These are phyloP conservation scores for Acrocyrtus sp. DNA, from an alignment of 2,888 invertebrate genomes.

Conservation along the genomic window DNA sequence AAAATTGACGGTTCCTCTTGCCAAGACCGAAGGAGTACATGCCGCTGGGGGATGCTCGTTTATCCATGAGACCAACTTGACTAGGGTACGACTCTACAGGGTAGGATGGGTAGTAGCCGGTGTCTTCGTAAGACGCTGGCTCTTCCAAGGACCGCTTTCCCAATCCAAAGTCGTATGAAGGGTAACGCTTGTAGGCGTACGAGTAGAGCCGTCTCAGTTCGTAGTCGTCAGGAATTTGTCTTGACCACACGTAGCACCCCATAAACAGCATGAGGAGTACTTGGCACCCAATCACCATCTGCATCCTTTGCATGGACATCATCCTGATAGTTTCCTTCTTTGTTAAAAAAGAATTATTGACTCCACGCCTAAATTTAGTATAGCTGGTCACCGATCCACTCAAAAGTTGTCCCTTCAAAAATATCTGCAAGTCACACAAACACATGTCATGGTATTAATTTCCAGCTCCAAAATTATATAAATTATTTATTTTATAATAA, in stretches of 20 bases:
- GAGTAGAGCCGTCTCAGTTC: conserved; percentile 56
- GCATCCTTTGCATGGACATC: conserved; percentile 59
- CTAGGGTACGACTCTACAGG: conserved; percentile 48
- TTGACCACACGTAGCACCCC: conserved; percentile 59
- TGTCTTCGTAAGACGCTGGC: conserved; percentile 56
- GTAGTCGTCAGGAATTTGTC: conserved; percentile 58
- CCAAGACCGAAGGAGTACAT: conserved; percentile 61
- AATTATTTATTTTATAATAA: too few relatives aligned
- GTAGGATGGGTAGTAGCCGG: conserved; percentile 49
- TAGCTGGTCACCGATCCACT: too few relatives aligned
- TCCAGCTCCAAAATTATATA: too few relatives aligned
- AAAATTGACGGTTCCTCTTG: conserved; percentile 58
- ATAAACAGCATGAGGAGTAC: conserved; percentile 57
- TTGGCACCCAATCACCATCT: conserved; percentile 54
- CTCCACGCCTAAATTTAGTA: too few relatives aligned
- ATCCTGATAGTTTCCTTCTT: conserved; percentile 9
- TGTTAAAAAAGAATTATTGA: too few relatives aligned
- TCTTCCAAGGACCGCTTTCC: conserved; percentile 59
- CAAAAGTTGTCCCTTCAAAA: too few relatives aligned
- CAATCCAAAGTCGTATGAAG: conserved; percentile 61
- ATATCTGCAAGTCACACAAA: too few relatives aligned
- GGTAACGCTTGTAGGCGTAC: conserved; percentile 56
- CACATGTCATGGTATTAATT: too few relatives aligned
- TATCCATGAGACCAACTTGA: conserved; percentile 35
- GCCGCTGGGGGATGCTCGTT: conserved; percentile 37